These are phyloP conservation scores for Scaptomyza reducta DNA, from an alignment of 2,888 invertebrate genomes.

Conservation along the genomic window DNA sequence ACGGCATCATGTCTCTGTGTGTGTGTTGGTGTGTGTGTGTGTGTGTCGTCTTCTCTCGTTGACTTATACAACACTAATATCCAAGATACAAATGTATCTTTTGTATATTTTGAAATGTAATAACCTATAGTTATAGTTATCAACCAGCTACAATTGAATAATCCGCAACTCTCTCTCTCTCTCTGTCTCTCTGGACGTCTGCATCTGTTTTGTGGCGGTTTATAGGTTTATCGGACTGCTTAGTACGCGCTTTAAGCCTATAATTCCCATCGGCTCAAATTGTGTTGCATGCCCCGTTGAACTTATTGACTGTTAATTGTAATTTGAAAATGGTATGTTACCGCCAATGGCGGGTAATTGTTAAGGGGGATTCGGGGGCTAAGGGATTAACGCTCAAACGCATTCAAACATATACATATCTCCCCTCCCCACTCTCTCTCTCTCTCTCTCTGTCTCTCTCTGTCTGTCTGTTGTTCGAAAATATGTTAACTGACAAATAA, in stretches of 20 bases:
- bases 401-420: background rate
- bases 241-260: slow-evolving; percentile 32
- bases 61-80: no score
- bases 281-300: slow-evolving; percentile 47
- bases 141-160: background rate
- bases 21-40: no score
- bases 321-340: background rate
- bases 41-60: no score
- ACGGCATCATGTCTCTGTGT: no score
- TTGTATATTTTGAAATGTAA: background rate
- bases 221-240: slow-evolving; percentile 27
- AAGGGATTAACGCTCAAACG: slow-evolving; percentile 11
- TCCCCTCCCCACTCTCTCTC: background rate
- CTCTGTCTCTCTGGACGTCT: background rate
- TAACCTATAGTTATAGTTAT: background rate
- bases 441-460: background rate
- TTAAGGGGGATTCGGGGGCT: no score
- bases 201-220: slow-evolving; percentile 9
- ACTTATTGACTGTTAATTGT: slow-evolving; percentile 63
- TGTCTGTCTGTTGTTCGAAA: background rate
- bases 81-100: background rate
- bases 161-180: no score
- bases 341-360: background rate
- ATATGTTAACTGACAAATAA: slow-evolving; percentile 37
- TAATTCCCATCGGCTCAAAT: slow-evolving; percentile 49